These are phyloP conservation scores for Poeciliopsis retropinna DNA, from an alignment of 2,113 vertebrate species.

Conservation along the genomic window DNA sequence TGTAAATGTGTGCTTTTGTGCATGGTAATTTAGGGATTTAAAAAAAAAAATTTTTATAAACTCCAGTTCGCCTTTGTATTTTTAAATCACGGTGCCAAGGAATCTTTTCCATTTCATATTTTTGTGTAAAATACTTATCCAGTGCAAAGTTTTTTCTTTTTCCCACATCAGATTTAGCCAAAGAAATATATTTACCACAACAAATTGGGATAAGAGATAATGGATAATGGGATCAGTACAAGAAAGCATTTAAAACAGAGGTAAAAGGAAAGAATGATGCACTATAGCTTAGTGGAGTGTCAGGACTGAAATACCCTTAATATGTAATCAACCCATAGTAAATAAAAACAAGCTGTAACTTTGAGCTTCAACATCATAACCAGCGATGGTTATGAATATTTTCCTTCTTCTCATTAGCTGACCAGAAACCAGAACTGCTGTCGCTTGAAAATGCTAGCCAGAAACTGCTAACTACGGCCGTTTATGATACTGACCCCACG, in stretches of 20 bases:
- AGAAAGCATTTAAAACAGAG: slow-evolving; percentile 18
- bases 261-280: neutral
- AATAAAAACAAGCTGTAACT: neutral
- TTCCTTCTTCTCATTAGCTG: neutral
- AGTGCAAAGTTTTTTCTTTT: neutral
- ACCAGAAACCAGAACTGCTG: too few species aligned
- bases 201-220: neutral
- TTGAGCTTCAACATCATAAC: neutral
- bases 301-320: neutral
- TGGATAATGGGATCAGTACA: too few species aligned
- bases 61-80: neutral
- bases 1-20: slow-evolving; percentile 6
- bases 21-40: neutral
- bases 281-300: too few species aligned
- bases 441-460: too few species aligned
- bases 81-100: neutral
- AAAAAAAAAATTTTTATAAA: neutral
- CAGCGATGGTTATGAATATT: neutral
- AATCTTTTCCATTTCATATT: neutral
- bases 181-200: neutral
- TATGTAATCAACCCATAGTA: neutral
- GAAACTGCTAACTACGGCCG: too few species aligned
- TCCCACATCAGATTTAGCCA: neutral
- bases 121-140: too few species aligned
- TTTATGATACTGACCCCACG: too few species aligned